Evolutionary conservation across 2,113 vertebrate species (phyloP).

Genomic region (Centropus unirufus): DNA sequence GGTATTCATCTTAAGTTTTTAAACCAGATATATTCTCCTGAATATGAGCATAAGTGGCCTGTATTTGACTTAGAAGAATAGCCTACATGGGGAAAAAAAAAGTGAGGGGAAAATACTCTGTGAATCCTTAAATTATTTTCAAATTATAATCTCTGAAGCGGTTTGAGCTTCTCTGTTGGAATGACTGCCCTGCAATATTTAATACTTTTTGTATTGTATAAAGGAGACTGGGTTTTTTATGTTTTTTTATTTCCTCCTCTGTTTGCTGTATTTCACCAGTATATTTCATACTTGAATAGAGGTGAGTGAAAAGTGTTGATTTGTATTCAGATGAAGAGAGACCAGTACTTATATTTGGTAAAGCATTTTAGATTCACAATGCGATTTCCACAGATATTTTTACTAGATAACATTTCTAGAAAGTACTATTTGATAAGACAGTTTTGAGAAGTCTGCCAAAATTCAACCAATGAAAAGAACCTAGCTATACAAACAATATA

Average conservation of each 20-base stretch:
- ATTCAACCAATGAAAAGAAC: neutral
- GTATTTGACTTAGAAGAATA: neutral
- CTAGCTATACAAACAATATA: neutral
- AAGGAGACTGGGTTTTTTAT: neutral
- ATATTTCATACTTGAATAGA: neutral
- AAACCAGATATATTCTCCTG: neutral
- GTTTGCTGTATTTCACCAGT: neutral
- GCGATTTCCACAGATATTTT: neutral
- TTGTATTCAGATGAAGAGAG: neutral
- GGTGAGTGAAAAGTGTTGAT: neutral
- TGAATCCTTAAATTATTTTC: neutral
- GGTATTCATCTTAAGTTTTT: neutral
- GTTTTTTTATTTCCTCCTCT: neutral
- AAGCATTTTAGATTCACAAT: neutral
- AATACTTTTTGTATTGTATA: neutral
- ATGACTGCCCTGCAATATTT: neutral
- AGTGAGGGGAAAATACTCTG: neutral
- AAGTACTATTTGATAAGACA: neutral
- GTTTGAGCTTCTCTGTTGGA: neutral
- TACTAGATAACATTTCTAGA: neutral
- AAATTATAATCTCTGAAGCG: neutral
- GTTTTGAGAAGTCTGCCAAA: neutral
- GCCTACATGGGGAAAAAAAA: fast-evolving
- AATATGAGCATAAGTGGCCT: neutral
- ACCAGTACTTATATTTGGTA: neutral